These are phyloP conservation scores for Dromococcyx pavoninus DNA, from an alignment of 2,797 vertebrate species.

Conservation along the genomic window DNA sequence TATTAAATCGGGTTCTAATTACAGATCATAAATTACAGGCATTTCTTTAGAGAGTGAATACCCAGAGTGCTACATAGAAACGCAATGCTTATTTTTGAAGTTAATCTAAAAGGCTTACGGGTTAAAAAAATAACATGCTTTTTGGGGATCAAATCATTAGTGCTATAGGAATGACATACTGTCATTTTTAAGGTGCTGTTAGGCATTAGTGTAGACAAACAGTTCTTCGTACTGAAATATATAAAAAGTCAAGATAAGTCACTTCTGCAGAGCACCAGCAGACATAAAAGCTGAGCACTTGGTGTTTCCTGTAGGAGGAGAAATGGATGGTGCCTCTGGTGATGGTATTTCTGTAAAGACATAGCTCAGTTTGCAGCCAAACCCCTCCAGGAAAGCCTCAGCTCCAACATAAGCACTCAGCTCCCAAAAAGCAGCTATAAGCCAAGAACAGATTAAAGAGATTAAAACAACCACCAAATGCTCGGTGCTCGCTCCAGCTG, in stretches of 20 bases:
- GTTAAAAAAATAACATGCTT: neutral
- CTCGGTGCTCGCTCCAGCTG: neutral
- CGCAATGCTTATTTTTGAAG: neutral
- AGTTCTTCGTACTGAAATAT: neutral
- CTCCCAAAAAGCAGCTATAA: neutral
- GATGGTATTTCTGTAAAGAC: neutral
- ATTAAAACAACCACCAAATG: neutral
- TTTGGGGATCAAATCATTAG: neutral
- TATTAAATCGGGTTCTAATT: slow-evolving; percentile 62
- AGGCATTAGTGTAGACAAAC: neutral
- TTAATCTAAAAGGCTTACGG: neutral
- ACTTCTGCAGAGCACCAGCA: neutral
- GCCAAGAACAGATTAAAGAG: slow-evolving; percentile 1
- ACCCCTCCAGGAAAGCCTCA: neutral
- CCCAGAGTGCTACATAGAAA: neutral
- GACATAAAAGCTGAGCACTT: neutral
- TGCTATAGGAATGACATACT: neutral
- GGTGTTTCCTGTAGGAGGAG: neutral
- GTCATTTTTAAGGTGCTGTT: neutral
- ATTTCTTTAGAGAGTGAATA: neutral
- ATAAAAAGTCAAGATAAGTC: neutral
- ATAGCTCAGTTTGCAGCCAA: neutral
- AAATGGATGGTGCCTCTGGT: neutral
- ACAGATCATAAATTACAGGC: slow-evolving; percentile 45
- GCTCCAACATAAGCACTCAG: neutral